Base-by-base conservation (phyloP, 2,797 vertebrate genomes). In the Sebastiscus tertius region DNA sequence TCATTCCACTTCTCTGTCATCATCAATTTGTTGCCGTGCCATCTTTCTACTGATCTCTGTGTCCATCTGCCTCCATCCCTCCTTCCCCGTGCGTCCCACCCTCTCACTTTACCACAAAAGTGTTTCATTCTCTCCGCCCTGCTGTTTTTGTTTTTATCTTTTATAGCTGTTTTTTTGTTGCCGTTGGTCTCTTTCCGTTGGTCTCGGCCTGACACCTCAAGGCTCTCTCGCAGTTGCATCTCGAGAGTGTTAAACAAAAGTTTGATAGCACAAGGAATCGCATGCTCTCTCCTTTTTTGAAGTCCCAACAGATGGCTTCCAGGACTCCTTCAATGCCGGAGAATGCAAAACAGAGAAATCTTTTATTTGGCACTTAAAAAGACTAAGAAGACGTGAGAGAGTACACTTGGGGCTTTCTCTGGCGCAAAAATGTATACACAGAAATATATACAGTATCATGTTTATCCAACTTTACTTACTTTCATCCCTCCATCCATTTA, bases 281-380 rank as follows among this genome's bases (percentile, higher is more conserved):
- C 67, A 74, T 72, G 26, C 68, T 24, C 22, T 77, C 22, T 67
- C 49, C 1, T 55, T 46, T 52, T 72, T 76, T 42, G 18, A 67
- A 36, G 42, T 72, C 64, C 36, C 61, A 83, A 87, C 89, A 92
- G 89, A 90, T 92, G 91, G 82, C 39, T 77, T 65, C 71, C 88
- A 92, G 79, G 75, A 80, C 81, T 81, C 69, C 66, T 79, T 84
- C 54, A 80, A 71, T 69, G 62, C 39, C 42, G 8, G 7, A 59
- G 20, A 80, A 83, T 71, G 55, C 56, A 78, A 75, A 83, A 68
- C 68, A 72, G 60, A 18, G 31, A 82, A 56, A 72, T 75, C 7
- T 61, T 60, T 55, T 73, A 52, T 75, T 65, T 68, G 52, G 27
- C 26, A 75, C 39, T 59, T 33, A 68, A 69, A 72, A 62, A 59